These are phyloP conservation scores for Polymixis flavicincta DNA, from an alignment of 2,888 invertebrate species.

Conservation along the genomic window DNA sequence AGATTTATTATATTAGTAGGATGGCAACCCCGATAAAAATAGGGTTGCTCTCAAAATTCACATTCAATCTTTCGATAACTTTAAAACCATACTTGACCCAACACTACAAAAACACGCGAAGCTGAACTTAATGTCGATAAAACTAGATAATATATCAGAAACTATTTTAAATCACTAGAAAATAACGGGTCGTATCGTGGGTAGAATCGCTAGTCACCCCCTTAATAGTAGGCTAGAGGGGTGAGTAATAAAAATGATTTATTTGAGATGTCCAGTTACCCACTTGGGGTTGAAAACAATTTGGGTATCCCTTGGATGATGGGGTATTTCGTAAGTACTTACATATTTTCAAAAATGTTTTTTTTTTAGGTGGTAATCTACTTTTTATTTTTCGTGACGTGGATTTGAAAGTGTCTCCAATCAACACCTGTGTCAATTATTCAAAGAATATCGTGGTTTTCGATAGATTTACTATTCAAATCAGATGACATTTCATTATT, in stretches of 20 bases:
- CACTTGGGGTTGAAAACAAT: slow-evolving; percentile 88
- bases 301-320: slow-evolving; percentile 79
- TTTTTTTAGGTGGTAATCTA: slow-evolving; percentile 9
- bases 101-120: slow-evolving; percentile 77
- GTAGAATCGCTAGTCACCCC: slow-evolving; percentile 82
- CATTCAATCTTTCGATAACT: slow-evolving; percentile 34
- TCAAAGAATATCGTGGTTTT: background rate
- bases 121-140: slow-evolving; percentile 82
- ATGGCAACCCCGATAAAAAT: background rate
- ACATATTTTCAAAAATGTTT: slow-evolving; percentile 17
- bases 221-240: slow-evolving; percentile 74
- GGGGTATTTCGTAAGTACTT: slow-evolving; percentile 75
- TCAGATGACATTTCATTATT: background rate
- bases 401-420: background rate
- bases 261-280: slow-evolving; percentile 85
- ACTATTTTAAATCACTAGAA: slow-evolving; percentile 83
- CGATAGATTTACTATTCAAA: background rate
- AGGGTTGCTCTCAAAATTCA: background rate
- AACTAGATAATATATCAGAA: slow-evolving; percentile 76
- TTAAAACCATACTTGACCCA: slow-evolving; percentile 7
- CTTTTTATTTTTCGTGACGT: slow-evolving; percentile 10
- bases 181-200: slow-evolving; percentile 72
- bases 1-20: too few species aligned
- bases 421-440: background rate
- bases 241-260: slow-evolving; percentile 89